Base-by-base conservation (phyloP, 2,113 vertebrate species). In the Manacus vitellinus region DNA sequence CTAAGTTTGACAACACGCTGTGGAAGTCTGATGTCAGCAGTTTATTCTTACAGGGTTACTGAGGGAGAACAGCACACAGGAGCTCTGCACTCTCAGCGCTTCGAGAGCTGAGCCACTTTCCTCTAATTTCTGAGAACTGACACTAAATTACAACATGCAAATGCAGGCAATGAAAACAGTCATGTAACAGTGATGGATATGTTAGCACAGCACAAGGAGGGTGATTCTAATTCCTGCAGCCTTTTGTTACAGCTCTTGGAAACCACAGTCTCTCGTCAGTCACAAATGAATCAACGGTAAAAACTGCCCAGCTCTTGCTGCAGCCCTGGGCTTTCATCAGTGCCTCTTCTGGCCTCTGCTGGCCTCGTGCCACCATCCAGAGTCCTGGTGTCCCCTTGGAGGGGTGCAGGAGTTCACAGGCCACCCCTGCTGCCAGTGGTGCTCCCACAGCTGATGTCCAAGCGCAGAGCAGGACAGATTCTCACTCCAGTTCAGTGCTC, bases 11-110 rank as follows among this genome's bases (percentile, higher is more conserved):
- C 71, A 86, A 39, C 18, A 58, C 7, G 0, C 37, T 18, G 35
- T 51, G 83, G 33, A 74, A 67, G 46, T 39, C 27, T 13, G 72
- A n/a, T 81, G 27, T 81, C 27, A 84, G 68, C 59, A 55, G 47
- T 86, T 97, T 97, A 96, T 95, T 97, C 46, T 88, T 3, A 37
- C 46, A 35, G n/a, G 0, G 14, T 52, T 52, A 88, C 67, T 28
- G 9, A 65, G 35, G 44, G 43, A 77, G 39, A 16, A 3, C 49
- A 71, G 18, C 1, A 0, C 19, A 18, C 5, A 1, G 39, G 47
- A 43, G 18, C 56, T 55, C 19, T 9, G 14, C 22, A 2, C 44
- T 62, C 58, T 6, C 31, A 1, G 16, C 3, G 0, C 13, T 44
- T 25, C 1, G 1, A 73, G 46, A 93, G 78, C 62, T 52, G 56